A percentile compares a stretch with the other conserved stretches of the same genome.
phyloP scores from a whole-genome alignment of 2,797 vertebrate species.

The Fratercula arctica region DNA sequence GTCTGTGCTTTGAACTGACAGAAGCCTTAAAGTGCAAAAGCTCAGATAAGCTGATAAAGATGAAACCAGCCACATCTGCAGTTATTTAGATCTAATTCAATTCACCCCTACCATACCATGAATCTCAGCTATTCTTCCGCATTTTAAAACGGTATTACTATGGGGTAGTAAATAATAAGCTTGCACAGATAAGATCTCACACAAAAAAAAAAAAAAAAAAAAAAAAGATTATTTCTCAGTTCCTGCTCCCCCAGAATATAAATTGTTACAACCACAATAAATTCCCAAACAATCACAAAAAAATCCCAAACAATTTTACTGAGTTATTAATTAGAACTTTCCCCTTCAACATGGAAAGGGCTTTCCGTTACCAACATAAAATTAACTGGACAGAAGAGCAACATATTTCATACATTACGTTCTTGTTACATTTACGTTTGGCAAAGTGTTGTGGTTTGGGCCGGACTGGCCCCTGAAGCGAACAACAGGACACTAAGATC shows the following conservation, averaged over 20 bases:
- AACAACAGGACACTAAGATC: not conserved
- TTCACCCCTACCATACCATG: not conserved
- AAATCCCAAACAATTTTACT: not conserved
- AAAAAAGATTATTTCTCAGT: not conserved
- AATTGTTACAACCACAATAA: not conserved
- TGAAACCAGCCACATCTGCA: slow-evolving; percentile 22
- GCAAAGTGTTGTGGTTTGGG: no score
- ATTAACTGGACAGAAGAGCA: not conserved
- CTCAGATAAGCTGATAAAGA: slow-evolving; percentile 58
- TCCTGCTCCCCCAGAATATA: not conserved
- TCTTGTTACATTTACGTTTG: not conserved
- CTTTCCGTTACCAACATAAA: not conserved
- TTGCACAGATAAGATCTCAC: not conserved
- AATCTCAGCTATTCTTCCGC: not conserved
- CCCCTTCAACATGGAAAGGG: not conserved
- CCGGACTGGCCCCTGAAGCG: no score
- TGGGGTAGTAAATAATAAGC: not conserved
- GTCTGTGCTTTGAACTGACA: slow-evolving; percentile 45
- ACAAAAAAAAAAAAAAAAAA: not conserved
- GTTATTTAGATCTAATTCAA: slow-evolving; percentile 38
- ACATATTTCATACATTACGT: not conserved
- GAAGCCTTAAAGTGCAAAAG: slow-evolving; percentile 47
- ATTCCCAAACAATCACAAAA: not conserved
- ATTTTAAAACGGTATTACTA: not conserved
- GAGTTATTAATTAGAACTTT: not conserved